Conservation (phyloP, 2,888 invertebrate species). For the Drosophila buzzatii region DNA sequence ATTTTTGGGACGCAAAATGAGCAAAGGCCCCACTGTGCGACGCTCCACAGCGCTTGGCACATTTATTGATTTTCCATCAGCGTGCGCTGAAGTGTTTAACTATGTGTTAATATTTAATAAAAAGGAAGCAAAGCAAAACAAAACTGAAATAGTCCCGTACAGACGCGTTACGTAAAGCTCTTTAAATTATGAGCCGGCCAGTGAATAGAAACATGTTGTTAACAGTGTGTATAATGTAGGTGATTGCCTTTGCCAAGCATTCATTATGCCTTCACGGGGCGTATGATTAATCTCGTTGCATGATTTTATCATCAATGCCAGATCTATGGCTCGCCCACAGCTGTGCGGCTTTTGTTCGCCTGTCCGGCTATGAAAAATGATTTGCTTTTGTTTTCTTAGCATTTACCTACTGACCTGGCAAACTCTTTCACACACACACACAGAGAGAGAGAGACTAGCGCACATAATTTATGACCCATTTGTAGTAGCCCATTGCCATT, state of each 20-base stretch:
- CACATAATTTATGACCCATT: slow-evolving; percentile 55
- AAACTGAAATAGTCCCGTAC: slow-evolving; percentile 22
- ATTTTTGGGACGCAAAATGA: too few species aligned
- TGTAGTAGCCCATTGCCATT: slow-evolving; percentile 49
- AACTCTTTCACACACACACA: slow-evolving; percentile 46
- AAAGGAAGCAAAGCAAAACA: slow-evolving; percentile 33
- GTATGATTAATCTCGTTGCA: slow-evolving; percentile 81
- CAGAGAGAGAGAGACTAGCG: slow-evolving; percentile 3
- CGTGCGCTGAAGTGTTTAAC: slow-evolving; percentile 75
- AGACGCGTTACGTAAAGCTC: slow-evolving; percentile 58
- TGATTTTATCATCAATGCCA: slow-evolving; percentile 64
- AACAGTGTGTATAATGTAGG: slow-evolving; percentile 52
- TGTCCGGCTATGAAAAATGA: slow-evolving; percentile 72
- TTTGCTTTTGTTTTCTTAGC: slow-evolving; percentile 58
- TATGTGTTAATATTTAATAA: slow-evolving; percentile 81
- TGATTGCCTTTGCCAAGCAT: slow-evolving; percentile 58
- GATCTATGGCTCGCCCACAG: slow-evolving; percentile 50
- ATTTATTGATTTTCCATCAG: slow-evolving; percentile 79
- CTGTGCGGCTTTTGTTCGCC: slow-evolving; percentile 48
- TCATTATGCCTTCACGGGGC: slow-evolving; percentile 68
- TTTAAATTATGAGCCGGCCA: slow-evolving; percentile 49
- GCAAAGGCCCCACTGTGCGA: too few species aligned
- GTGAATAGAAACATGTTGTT: slow-evolving; percentile 57
- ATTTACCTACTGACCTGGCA: slow-evolving; percentile 36
- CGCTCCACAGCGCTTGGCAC: slow-evolving; percentile 31